Percentiles rank a stretch among this genome's conserved stretches.
These are phyloP conservation scores for Octomys mimax DNA, from an alignment of 2,797 vertebrate genomes.

Conservation along the genomic window DNA sequence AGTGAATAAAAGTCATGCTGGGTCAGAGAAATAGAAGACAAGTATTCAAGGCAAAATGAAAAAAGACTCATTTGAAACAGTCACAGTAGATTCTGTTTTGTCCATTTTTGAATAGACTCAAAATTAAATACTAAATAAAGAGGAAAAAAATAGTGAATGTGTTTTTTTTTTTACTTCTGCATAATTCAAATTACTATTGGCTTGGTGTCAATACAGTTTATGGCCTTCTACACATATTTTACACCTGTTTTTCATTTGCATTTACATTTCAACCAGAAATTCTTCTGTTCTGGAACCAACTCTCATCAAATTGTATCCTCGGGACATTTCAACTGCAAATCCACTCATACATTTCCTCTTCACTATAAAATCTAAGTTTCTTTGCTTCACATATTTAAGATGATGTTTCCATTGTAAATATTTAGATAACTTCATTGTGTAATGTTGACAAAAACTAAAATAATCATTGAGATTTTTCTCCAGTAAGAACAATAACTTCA, in stretches of 20 bases:
- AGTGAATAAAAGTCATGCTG: background rate
- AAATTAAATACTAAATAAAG: background rate
- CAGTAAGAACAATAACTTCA: background rate
- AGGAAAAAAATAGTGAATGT: background rate
- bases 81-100: background rate
- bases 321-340: background rate
- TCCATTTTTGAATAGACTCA: background rate
- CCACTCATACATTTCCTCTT: background rate
- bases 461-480: background rate
- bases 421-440: background rate
- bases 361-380: background rate
- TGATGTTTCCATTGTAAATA: slow-evolving; percentile 7
- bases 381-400: background rate
- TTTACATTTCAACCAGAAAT: background rate
- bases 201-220: background rate
- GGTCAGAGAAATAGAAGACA: background rate
- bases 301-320: rapidly evolving
- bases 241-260: background rate
- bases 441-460: background rate
- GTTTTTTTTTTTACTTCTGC: background rate
- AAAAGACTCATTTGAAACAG: background rate
- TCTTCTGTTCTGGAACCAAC: background rate
- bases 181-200: background rate
- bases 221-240: background rate
- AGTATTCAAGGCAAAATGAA: background rate